These are phyloP conservation scores for Acromyrmex charruanus DNA, from an alignment of 1,140 invertebrate species.

Conservation along the genomic window DNA sequence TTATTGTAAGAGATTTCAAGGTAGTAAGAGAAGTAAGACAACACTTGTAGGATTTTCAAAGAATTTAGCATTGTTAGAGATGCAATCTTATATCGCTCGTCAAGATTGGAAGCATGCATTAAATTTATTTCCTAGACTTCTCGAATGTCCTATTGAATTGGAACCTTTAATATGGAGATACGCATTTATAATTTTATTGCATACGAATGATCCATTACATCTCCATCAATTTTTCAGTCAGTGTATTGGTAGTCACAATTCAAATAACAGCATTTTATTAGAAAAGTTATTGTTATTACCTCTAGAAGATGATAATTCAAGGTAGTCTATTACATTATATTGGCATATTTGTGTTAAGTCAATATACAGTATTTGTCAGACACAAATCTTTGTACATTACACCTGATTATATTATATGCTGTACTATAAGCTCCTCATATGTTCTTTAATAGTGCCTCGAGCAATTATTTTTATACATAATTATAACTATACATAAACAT, in stretches of 20 bases:
- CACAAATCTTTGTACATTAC: constrained; percentile 46
- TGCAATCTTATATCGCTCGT: constrained; percentile 33
- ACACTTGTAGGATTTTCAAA: constrained; percentile 36
- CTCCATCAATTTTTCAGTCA: constrained; percentile 28
- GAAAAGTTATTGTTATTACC: constrained; percentile 35
- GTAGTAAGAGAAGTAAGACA: background rate
- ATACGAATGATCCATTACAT: constrained; percentile 31
- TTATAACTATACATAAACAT: constrained; percentile 7
- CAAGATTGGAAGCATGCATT: constrained; percentile 44
- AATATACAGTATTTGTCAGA: constrained; percentile 22
- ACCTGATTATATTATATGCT: constrained; percentile 19
- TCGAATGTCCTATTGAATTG: constrained; percentile 25
- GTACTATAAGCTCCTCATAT: background rate
- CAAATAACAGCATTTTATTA: background rate
- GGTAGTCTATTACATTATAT: background rate
- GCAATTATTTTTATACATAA: constrained; percentile 22
- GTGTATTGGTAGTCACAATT: constrained; percentile 6
- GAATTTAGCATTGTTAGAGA: constrained; percentile 27
- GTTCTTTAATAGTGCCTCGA: background rate
- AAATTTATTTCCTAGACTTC: constrained; percentile 16
- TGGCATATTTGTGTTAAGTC: background rate
- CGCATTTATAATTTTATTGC: constrained; percentile 21
- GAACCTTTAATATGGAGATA: constrained; percentile 48
- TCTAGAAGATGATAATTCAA: background rate
- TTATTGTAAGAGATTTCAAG: constrained; percentile 26